Evolutionary conservation across 2,797 vertebrate genomes (phyloP), one percentile per base, ranked within the genome.

Genomic region (Luscinia luscinia): DNA sequence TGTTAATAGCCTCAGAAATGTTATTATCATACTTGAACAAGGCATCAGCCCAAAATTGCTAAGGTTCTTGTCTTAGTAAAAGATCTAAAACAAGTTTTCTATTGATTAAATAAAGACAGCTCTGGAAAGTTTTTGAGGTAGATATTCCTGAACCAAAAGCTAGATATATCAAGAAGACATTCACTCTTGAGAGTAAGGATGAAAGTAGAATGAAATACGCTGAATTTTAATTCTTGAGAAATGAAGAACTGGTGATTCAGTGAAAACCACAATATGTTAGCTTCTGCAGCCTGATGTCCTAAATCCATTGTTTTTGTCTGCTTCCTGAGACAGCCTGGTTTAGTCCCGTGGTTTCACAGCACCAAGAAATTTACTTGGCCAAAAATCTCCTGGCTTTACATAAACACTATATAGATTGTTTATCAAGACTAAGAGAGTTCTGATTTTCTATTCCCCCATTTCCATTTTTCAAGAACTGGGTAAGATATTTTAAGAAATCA

Each of bases 361-460:
- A 66, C 3, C 7, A 63, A 78, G 11, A 16, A 30, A 68, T 26
- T 63, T 57, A 12, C 12, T 46, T 51, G 27, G 15, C 9, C 6
- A 59, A 57, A 48, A 78, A 19, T 57, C 3, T 9, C 17, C 55
- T 43, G 3, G 1, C 10, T 84, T 91, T 57, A 40, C 51, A 58
- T 40, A 67, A 7, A 1, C 3, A 3, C 4, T 41, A 1, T 9
- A 38, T 3, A 22, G 9, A 63, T 32, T 6, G 6, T 51, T 77
- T 81, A 62, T 57, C 1, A 43, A 30, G 7, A 8, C 17, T 57
- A 87, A 51, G 8, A 32, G 2, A 64, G 16, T n/a, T 72, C 28
- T 61, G 9, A 34, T 59, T 61, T 75, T 76, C 26, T 57, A 3
- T 6, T 72, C 3, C 70, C 6, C 9, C 6, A 20, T 80, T 95